Conservation (phyloP, 2,797 vertebrate genomes). For the Sorex maritimensis region DNA sequence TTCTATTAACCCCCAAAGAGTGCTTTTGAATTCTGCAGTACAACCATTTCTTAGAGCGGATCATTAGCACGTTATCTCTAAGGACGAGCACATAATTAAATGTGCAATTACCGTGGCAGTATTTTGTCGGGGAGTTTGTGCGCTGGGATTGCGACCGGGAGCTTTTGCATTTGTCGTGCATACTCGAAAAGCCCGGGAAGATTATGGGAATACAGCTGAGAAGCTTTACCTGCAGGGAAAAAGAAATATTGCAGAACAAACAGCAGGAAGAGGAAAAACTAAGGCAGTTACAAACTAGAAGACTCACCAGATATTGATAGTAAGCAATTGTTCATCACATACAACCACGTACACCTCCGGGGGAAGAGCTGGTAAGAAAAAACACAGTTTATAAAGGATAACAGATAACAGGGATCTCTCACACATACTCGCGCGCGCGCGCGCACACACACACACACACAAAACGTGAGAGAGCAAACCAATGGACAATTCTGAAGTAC, state of each 20-base stretch:
- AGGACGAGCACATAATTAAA: neutral
- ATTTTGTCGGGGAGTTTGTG: slow-evolving; percentile 98
- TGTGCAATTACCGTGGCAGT: slow-evolving; percentile 93
- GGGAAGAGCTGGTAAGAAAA: slow-evolving; percentile 95
- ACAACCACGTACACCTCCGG: slow-evolving; percentile 98
- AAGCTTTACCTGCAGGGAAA: slow-evolving; percentile 96
- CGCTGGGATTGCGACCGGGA: slow-evolving; percentile 98
- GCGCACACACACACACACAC: neutral
- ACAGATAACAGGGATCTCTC: neutral
- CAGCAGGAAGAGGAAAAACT: slow-evolving; percentile 62
- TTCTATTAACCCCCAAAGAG: slow-evolving; percentile 33
- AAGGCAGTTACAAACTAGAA: slow-evolving; percentile 51
- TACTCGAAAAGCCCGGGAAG: slow-evolving; percentile 97
- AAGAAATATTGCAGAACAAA: slow-evolving; percentile 76
- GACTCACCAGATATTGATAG: slow-evolving; percentile 98
- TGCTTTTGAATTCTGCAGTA: slow-evolving; percentile 6
- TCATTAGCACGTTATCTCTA: neutral
- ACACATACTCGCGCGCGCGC: fast-evolving
- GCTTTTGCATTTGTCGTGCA: slow-evolving; percentile 97
- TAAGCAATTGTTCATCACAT: slow-evolving; percentile 99
- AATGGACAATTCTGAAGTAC: neutral
- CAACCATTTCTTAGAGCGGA: neutral
- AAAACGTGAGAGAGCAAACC: neutral
- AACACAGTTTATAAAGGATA: slow-evolving; percentile 55
- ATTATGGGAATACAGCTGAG: slow-evolving; percentile 98